These are phyloP conservation scores for Abscondita cerata DNA, from an alignment of 2,888 invertebrate genomes.

Conservation along the genomic window DNA sequence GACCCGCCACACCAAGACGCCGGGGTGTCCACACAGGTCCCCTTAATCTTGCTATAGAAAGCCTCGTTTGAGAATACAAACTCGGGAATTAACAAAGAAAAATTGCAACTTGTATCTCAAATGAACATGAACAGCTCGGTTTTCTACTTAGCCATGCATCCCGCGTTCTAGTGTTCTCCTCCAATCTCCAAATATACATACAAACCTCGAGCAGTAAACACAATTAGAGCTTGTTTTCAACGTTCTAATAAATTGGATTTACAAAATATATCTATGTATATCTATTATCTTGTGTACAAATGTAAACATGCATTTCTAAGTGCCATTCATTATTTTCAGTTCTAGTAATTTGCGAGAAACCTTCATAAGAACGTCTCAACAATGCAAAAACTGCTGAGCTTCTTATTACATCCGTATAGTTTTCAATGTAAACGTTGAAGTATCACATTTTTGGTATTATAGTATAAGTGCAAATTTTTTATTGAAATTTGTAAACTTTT, in stretches of 20 bases:
- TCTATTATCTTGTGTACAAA: neutral
- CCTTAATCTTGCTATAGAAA: slow-evolving; percentile 49
- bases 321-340: neutral
- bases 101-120: slow-evolving; percentile 52
- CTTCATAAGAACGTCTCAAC: too few relatives aligned
- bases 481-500: too few relatives aligned
- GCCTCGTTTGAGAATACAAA: slow-evolving; percentile 54
- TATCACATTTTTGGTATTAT: too few relatives aligned
- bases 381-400: too few relatives aligned
- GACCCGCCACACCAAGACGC: slow-evolving; percentile 40
- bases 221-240: slow-evolving; percentile 57
- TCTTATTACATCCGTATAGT: too few relatives aligned
- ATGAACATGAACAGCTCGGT: slow-evolving; percentile 48
- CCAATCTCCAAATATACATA: slow-evolving; percentile 53
- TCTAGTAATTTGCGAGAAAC: neutral
- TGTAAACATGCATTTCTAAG: slow-evolving; percentile 9
- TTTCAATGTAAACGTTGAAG: too few relatives aligned
- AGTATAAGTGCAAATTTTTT: too few relatives aligned
- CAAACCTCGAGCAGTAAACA: slow-evolving; percentile 53
- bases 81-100: slow-evolving; percentile 54
- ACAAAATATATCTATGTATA: slow-evolving; percentile 18
- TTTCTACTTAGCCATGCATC: slow-evolving; percentile 51
- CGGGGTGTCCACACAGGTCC: slow-evolving; percentile 48
- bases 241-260: slow-evolving; percentile 45
- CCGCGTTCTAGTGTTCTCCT: slow-evolving; percentile 49